phyloP scores from a whole-genome alignment of 2,113 vertebrate genomes.

The Cephalopterus ornatus region DNA sequence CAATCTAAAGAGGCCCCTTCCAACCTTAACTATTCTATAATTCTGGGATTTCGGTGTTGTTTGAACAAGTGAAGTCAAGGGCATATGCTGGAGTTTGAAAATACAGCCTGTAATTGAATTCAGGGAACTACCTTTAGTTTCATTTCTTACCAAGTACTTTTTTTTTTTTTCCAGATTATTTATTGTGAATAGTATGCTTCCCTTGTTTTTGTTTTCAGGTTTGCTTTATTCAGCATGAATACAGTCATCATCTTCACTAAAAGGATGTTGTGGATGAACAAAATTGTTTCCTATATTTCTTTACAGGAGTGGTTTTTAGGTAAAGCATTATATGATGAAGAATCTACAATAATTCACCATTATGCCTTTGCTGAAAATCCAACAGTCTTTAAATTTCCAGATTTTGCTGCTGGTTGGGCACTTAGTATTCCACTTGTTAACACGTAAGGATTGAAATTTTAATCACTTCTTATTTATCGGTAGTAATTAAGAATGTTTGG shows the following conservation, averaged over 20 bases:
- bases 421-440: constrained; percentile 88
- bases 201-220: constrained; percentile 17
- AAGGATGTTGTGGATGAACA: constrained; percentile 16
- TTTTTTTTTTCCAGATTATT: not conserved
- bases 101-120: not conserved
- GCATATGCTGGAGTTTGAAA: not conserved
- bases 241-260: not conserved
- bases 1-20: not conserved
- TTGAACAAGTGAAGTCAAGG: not conserved
- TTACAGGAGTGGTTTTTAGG: constrained; percentile 95
- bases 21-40: rapidly evolving
- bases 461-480: not conserved
- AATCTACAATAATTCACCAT: constrained; percentile 98
- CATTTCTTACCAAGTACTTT: not conserved
- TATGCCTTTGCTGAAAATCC: constrained; percentile 97
- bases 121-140: not conserved
- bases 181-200: not conserved
- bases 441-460: constrained; percentile 77
- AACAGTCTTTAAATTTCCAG: constrained; percentile 89
- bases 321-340: constrained; percentile 89
- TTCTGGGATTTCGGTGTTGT: not conserved
- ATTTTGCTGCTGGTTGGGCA: constrained; percentile 93
- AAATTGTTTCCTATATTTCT: constrained; percentile 52
- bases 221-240: constrained; percentile 28
- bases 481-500: not conserved